These are phyloP conservation scores for Siniperca obscura DNA, from an alignment of 2,797 vertebrate species.

Conservation along the genomic window DNA sequence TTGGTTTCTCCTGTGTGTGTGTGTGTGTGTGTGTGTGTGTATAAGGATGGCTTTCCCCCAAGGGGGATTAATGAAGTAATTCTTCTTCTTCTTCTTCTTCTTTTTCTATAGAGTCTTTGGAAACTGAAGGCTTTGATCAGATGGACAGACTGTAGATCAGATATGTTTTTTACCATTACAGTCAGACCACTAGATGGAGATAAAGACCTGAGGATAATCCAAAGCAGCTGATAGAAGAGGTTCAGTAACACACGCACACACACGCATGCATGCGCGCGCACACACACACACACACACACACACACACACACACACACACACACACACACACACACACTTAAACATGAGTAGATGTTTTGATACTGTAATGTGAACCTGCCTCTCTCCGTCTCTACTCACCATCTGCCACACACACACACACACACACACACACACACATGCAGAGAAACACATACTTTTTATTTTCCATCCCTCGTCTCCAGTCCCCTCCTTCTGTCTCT, in stretches of 20 bases:
- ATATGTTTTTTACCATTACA: neutral
- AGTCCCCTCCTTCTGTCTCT: no score
- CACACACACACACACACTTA: slow-evolving; percentile 35
- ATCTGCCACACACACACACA: slow-evolving; percentile 58
- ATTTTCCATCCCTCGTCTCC: no score
- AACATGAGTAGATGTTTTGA: slow-evolving; percentile 61
- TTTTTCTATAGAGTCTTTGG: no score
- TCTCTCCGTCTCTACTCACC: slow-evolving; percentile 55
- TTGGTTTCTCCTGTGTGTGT: no score
- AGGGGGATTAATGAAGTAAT: no score
- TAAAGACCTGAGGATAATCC: slow-evolving; percentile 40
- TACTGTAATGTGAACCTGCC: slow-evolving; percentile 67
- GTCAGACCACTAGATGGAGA: slow-evolving; percentile 65
- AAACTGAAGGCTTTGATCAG: no score
- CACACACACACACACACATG: slow-evolving; percentile 6
- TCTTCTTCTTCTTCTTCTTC: no score
- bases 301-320: slow-evolving; percentile 5
- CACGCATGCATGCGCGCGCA: neutral
- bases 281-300: slow-evolving; percentile 13
- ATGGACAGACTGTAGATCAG: neutral
- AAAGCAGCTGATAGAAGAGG: neutral
- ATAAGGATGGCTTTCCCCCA: no score
- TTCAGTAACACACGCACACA: slow-evolving; percentile 9
- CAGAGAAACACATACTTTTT: neutral
- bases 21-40: no score